These are phyloP conservation scores for Ennomos fuscantarius DNA, from an alignment of 2,888 invertebrate genomes.

Conservation along the genomic window DNA sequence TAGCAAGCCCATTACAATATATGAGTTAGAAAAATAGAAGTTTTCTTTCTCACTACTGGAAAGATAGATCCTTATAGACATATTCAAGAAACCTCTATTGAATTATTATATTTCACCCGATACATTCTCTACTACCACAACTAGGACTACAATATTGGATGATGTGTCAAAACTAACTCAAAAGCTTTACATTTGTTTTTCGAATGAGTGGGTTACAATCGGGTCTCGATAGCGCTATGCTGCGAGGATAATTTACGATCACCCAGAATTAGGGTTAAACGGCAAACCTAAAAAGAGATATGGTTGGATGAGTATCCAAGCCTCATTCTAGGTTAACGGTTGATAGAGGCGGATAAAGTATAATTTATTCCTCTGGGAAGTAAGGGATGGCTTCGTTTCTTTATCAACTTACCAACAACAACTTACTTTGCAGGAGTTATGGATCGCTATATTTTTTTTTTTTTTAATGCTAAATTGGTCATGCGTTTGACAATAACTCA, in stretches of 20 bases:
- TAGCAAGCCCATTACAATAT: too few relatives aligned
- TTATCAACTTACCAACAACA: slow-evolving; percentile 1
- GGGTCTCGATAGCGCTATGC: slow-evolving; percentile 16
- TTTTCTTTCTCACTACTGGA: too few relatives aligned
- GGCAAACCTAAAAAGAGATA: slow-evolving; percentile 11
- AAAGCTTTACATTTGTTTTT: slow-evolving; percentile 33
- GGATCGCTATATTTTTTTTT: too few relatives aligned
- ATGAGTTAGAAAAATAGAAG: too few relatives aligned
- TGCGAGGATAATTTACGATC: slow-evolving; percentile 18
- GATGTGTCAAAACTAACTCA: slow-evolving; percentile 36
- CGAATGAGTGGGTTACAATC: slow-evolving; percentile 28
- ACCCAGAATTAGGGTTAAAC: slow-evolving; percentile 16
- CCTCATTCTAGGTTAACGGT: slow-evolving; percentile 6
- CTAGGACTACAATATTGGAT: slow-evolving; percentile 8
- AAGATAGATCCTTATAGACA: too few relatives aligned
- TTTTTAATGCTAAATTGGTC: too few relatives aligned
- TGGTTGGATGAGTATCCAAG: slow-evolving; percentile 6
- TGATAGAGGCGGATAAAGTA: slow-evolving; percentile 6
- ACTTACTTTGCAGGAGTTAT: too few relatives aligned
- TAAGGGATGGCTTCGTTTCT: not conserved
- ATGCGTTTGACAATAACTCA: too few relatives aligned
- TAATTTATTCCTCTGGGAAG: not conserved
- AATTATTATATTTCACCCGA: not conserved
- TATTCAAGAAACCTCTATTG: too few relatives aligned
- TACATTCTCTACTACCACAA: slow-evolving; percentile 2